Base-by-base conservation (phyloP, 2,113 vertebrate genomes). In the Tachysurus vachellii region DNA sequence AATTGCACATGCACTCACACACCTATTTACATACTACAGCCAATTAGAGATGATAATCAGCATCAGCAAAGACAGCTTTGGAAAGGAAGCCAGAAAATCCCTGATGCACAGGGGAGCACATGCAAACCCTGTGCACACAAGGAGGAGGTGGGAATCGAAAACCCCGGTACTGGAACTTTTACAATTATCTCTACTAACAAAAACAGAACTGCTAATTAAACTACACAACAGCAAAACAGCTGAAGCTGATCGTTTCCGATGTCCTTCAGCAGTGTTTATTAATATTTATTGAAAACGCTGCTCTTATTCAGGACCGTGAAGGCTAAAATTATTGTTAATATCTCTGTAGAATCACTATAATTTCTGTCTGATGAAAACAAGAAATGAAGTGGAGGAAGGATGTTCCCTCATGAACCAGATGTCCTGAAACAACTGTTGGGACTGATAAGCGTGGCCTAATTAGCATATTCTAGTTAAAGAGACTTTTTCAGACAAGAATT, bases 401-500 rank as follows among this genome's bases (percentile, higher is more conserved):
- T 42, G 17, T 59, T 62, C 28, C n/a, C 47, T 54, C n/a, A 64
- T 56, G 47, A 83, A 66, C n/a, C 81, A 83, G 81, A 76, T 83
- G 80, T 47, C 42, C 57, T 59, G 21, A 54, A 87, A 82, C 56
- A 82, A 87, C 56, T 76, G 80, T 71, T 54, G 68, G 56, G 31
- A 75, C 54, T 87, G 68, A 82, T 87, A 73, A 75, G 50, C 71
- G 47, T 36, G 44, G 1, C 36, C 42, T 54, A n/a, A 87, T 87
- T 83, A 83, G 21, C 71, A 83, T 66, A 56, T 66, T 73, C 26
- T 36, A 86, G 79, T 54, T 61, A 73, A 71, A 87, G 13, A n/a
- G 47, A 21, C 59, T 83, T 76, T 26, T 73, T 84, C 42, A 42
- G 8, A 31, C 28, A 66, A 85, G 8, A 73, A 26, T 54, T 87